Conservation (phyloP, 2,113 vertebrate genomes). For the Cyphomyrus discorhynchus region DNA sequence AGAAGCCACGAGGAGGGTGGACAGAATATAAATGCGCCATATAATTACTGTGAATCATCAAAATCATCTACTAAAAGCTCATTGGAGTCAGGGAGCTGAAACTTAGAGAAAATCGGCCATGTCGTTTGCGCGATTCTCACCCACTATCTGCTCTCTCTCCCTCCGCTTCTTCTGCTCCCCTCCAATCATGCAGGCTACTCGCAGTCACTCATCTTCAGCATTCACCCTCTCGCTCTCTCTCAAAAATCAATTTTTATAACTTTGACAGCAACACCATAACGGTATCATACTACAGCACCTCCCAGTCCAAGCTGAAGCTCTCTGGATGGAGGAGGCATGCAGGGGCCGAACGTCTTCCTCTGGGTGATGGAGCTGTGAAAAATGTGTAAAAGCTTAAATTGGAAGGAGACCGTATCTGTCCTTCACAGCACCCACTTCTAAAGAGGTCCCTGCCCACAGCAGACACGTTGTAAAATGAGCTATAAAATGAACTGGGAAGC, state of each 20-base stretch:
- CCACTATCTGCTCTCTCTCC: background rate
- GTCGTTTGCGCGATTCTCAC: background rate
- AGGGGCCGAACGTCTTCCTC: background rate
- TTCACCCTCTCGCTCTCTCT: background rate
- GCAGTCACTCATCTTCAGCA: background rate
- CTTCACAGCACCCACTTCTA: background rate
- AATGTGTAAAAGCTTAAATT: background rate
- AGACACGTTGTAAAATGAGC: background rate
- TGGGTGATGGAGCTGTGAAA: background rate
- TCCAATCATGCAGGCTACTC: background rate
- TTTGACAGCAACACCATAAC: background rate
- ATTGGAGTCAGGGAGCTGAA: background rate
- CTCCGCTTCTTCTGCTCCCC: background rate
- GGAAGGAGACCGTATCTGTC: background rate
- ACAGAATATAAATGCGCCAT: background rate
- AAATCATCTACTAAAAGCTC: background rate
- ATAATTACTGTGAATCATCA: background rate
- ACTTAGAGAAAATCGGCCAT: background rate
- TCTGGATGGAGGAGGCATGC: background rate
- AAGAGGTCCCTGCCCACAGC: background rate
- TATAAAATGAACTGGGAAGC: background rate
- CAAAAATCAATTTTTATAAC: background rate
- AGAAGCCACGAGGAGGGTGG: background rate
- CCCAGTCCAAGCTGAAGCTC: background rate
- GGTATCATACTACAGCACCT: background rate